Evolutionary conservation across 1,140 invertebrate genomes (phyloP).

Genomic region (Andricus grossulariae): DNA sequence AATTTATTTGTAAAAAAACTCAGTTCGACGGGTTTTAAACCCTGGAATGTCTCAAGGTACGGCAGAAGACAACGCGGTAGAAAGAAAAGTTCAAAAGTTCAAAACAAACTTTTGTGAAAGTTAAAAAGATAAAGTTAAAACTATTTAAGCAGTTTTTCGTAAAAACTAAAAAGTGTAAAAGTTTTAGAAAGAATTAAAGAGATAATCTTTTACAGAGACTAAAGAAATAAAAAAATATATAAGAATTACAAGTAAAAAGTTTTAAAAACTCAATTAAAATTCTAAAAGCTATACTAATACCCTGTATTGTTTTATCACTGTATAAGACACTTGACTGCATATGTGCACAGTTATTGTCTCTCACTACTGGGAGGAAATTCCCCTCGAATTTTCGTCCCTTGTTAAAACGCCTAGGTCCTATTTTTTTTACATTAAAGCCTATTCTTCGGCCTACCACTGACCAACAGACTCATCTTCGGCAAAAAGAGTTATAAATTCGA

Average conservation of each 20-base stretch:
- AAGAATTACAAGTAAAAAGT: not conserved
- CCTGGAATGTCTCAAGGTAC: not conserved
- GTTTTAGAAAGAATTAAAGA: too few species aligned
- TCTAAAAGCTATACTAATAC: constrained; percentile 6
- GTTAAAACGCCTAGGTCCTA: not conserved
- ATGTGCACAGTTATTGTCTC: not conserved
- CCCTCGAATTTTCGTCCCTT: not conserved
- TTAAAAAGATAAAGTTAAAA: not conserved
- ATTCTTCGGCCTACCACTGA: constrained; percentile 16
- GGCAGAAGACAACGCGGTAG: not conserved
- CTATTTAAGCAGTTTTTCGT: too few species aligned
- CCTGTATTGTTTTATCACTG: constrained; percentile 9
- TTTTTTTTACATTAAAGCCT: not conserved
- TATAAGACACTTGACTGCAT: constrained; percentile 22
- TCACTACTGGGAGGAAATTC: not conserved
- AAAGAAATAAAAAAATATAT: not conserved
- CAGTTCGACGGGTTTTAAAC: not conserved
- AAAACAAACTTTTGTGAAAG: not conserved
- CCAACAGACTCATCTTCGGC: not conserved
- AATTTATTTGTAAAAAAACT: not conserved
- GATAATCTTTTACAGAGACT: too few species aligned
- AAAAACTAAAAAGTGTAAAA: too few species aligned
- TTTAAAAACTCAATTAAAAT: not conserved
- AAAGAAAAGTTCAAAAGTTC: not conserved
- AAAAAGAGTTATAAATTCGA: not conserved